Conservation (phyloP, 2,797 vertebrate species). For the Balearica regulorum region DNA sequence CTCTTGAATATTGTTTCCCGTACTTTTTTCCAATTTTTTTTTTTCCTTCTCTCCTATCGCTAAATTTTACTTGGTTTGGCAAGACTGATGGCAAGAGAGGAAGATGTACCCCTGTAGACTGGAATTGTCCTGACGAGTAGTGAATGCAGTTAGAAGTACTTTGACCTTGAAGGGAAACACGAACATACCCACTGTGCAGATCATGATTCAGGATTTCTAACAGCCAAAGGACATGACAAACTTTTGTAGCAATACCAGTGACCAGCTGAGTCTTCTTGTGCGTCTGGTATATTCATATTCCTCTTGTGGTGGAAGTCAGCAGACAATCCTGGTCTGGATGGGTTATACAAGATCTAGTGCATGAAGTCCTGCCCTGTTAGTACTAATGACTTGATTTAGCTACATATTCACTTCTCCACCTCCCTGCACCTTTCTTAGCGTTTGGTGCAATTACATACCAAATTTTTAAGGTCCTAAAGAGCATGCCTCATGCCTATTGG, state of each 20-base stretch:
- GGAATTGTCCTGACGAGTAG: neutral
- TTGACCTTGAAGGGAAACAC: neutral
- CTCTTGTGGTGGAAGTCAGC: neutral
- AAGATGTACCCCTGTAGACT: neutral
- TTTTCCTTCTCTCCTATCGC: neutral
- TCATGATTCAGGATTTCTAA: neutral
- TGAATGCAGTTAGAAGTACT: neutral
- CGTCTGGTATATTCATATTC: neutral
- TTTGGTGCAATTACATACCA: neutral
- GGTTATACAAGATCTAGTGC: neutral
- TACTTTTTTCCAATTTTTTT: neutral
- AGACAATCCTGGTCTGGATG: neutral
- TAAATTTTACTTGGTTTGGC: neutral
- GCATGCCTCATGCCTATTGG: neutral
- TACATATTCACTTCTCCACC: neutral
- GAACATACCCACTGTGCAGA: neutral
- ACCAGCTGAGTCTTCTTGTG: neutral
- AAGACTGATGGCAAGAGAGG: neutral
- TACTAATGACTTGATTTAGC: neutral
- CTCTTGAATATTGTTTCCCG: neutral
- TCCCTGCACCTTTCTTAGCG: neutral
- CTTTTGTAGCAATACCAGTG: neutral
- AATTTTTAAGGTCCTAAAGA: neutral
- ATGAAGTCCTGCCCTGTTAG: neutral
- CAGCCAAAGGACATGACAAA: conserved; percentile 11